Evolutionary conservation across 2,888 invertebrate genomes (phyloP).

Genomic region (Julus scanicus): DNA sequence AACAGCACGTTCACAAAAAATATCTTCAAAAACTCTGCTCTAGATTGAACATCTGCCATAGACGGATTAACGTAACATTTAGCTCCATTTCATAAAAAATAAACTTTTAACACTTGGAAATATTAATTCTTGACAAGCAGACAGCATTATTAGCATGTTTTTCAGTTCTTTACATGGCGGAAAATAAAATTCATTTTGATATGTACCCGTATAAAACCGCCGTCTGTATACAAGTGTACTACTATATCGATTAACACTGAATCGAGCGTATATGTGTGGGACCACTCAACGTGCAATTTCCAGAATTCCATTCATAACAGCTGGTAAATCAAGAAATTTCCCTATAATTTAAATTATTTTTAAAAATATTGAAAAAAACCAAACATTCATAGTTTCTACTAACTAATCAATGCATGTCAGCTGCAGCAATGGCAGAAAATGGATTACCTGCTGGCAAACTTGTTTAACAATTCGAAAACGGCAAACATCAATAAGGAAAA

Average conservation of each 20-base stretch:
- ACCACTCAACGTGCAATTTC: neutral
- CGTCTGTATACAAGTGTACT: neutral
- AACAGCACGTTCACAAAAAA: neutral
- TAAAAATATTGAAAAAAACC: neutral
- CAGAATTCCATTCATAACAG: neutral
- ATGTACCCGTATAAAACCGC: too few relatives aligned
- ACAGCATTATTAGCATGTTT: too few relatives aligned
- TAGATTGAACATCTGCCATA: too few relatives aligned
- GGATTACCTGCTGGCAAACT: neutral
- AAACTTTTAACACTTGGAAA: too few relatives aligned
- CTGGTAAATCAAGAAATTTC: neutral
- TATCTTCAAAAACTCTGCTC: neutral
- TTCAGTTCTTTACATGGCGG: too few relatives aligned
- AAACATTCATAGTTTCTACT: too few relatives aligned
- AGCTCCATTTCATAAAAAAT: too few relatives aligned
- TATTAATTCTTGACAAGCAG: too few relatives aligned
- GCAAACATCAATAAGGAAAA: slow-evolving; percentile 6
- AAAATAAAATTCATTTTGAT: too few relatives aligned
- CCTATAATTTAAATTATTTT: neutral
- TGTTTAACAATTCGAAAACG: neutral
- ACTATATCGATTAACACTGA: neutral
- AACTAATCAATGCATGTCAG: neutral
- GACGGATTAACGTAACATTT: too few relatives aligned
- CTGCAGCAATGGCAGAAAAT: neutral
- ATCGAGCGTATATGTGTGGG: neutral